Base-by-base conservation (phyloP, 2,113 vertebrate species). In the Phodopus roborovskii region DNA sequence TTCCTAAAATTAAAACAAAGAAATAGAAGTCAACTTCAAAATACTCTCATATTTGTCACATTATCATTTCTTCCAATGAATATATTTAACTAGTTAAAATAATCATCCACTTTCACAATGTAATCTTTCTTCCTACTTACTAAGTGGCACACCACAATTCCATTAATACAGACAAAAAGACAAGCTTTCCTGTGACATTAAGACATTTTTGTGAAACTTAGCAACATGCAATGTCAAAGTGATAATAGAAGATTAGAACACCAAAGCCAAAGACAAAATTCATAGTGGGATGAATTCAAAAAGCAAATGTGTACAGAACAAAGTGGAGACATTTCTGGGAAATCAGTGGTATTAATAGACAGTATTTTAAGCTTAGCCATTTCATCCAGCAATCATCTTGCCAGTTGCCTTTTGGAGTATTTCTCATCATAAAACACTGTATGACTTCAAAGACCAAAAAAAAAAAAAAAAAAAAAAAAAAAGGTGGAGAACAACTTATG, bases 191-290 rank as follows among this genome's bases (percentile, higher is more conserved):
- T 45, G 42, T 88, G 45, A 89, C 70, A 86, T 87, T 74, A 39
- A 88, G 53, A 24, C 9, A 79, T 92, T 92, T 94, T 15, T 96
- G 30, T 90, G 53, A 93, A 95, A 88, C 39, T 62, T 90, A 85
- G 30, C 19, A 92, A 68, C 19, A 92, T 84, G 90, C 22, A 78
- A 22, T 79, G 26, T 91, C 39, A 92, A 92, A 85, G 6, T 85
- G 53, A 45, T 45, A 87, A 74, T 17, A 93, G 50, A 94, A 90
- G 50, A 88, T 73, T 94, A 68, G 77, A 96, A 82, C 64, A 82
- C 56, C n/a, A 93, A 95, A 90, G 73, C 1, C 71, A 92, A 45
- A 92, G 50, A 90, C 62, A 96, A 88, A 94, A 92, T 97, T 96
- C 33, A 39, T 96, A 58, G 64, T 88, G 50, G 84, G 90, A 93